Evolutionary conservation across 1,140 invertebrate species (phyloP).

Genomic region (Atta texana): DNA sequence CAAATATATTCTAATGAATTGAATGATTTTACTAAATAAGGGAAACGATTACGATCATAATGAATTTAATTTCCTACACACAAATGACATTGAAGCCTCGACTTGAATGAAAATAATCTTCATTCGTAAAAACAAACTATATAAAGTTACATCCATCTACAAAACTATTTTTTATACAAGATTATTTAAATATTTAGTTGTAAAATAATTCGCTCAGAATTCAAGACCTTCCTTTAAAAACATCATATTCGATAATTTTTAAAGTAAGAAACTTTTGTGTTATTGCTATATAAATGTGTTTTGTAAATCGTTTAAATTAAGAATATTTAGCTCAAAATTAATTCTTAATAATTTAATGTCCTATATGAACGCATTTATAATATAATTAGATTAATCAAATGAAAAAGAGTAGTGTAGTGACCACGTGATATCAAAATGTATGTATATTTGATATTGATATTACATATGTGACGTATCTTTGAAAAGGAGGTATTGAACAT

Average conservation of each 20-base stretch:
- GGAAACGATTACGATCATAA: background rate
- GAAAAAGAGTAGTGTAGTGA: no score
- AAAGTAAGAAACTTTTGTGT: background rate
- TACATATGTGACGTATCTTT: no score
- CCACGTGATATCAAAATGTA: no score
- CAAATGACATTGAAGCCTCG: background rate
- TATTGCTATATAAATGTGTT: background rate
- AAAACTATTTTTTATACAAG: background rate
- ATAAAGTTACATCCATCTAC: background rate
- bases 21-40: background rate
- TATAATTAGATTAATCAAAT: background rate
- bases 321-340: background rate
- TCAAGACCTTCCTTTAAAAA: background rate
- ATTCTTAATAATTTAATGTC: background rate
- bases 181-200: background rate
- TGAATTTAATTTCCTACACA: background rate
- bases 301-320: background rate
- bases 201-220: background rate
- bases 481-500: no score
- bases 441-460: no score
- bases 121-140: background rate
- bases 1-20: background rate
- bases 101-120: background rate
- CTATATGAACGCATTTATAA: background rate
- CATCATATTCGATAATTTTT: background rate